Evolutionary conservation across 2,797 vertebrate genomes (phyloP).

Genomic region (Hyperoplus immaculatus): DNA sequence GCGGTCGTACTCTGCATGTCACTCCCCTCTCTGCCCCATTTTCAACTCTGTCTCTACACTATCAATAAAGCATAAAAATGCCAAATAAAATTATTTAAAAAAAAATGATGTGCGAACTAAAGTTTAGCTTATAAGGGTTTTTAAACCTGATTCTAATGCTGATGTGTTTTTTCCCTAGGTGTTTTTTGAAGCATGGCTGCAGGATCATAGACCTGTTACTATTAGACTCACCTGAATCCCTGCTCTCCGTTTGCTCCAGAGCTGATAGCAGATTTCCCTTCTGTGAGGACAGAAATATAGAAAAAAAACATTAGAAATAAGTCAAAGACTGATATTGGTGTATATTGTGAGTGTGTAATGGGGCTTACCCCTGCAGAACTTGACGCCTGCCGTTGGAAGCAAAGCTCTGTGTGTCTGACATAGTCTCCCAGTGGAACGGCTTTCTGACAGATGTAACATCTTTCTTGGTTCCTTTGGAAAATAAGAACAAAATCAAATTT

Average conservation of each 20-base stretch:
- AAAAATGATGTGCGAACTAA: not conserved
- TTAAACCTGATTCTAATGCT: not conserved
- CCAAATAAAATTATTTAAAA: too few species aligned
- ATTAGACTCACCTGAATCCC: slow-evolving; percentile 53
- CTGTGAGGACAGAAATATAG: slow-evolving; percentile 50
- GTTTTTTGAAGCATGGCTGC: too few species aligned
- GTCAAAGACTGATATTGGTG: not conserved
- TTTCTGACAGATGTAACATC: slow-evolving; percentile 91
- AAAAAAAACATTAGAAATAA: not conserved
- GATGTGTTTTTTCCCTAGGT: too few species aligned
- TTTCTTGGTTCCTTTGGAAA: slow-evolving; percentile 84
- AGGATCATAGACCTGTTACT: too few species aligned
- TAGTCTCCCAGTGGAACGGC: slow-evolving; percentile 86
- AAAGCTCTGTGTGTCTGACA: slow-evolving; percentile 87
- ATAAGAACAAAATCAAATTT: fast-evolving
- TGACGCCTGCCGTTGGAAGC: slow-evolving; percentile 66
- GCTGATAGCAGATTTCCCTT: slow-evolving; percentile 78
- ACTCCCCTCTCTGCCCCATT: too few species aligned
- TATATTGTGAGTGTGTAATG: fast-evolving
- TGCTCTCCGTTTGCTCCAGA: slow-evolving; percentile 75
- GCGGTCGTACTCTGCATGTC: too few species aligned
- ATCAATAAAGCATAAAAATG: too few species aligned
- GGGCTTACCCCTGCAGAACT: slow-evolving; percentile 30
- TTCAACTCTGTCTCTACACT: too few species aligned
- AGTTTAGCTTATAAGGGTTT: not conserved